Base-by-base conservation (phyloP, 2,888 invertebrate genomes). In the Caenorhabditis angaria region DNA sequence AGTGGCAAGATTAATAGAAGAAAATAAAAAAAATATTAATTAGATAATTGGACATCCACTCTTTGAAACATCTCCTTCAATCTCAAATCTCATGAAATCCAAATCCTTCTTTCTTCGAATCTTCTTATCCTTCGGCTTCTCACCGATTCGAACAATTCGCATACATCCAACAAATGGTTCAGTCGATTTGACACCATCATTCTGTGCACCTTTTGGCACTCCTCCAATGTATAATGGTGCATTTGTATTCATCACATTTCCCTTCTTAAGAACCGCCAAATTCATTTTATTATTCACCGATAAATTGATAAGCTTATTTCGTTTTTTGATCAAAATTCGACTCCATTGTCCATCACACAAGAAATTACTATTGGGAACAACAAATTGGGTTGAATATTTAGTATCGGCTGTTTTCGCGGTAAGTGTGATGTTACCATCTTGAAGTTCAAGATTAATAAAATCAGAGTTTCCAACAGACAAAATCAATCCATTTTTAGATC, bases 321-420 rank as follows among this genome's bases (percentile, higher is more conserved):
- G 92, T 88, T 96, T 97, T 32, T 91, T 60, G 92, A 94, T 85
- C 79, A 83, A 84, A 54, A 95, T 93, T 66, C 91, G 92, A 87
- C 97, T 96, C 97, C 97, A 99, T 64, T 93, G 91, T 57, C 97
- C 97, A 88, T 99, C 95, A 87, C 97, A 99, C 72, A 96, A 68
- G 82, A 92, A 91, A 56, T 76, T 79, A 3, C 81, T 82, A 20
- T 63, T 65, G 70, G 81, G 77, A 25, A 72, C 54, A 12, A 82
- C 74, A 70, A 91, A 91, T 59, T 91, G 91, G 55, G 91, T 90
- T 10, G 94, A 94, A 83, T 91, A 92, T 0, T 93, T 93, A 47
- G 82, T 81, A 65, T 85, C 83, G 18, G 88, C 81, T n/a, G 80
- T 73, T n/a, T n/a, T n/a, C n/a, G n/a, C n/a, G n/a, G n/a, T n/a